Percentiles rank a stretch among this genome's conserved stretches.
phyloP scores from a whole-genome alignment of 2,888 invertebrate genomes.

The Rugalucina vietnamica region DNA sequence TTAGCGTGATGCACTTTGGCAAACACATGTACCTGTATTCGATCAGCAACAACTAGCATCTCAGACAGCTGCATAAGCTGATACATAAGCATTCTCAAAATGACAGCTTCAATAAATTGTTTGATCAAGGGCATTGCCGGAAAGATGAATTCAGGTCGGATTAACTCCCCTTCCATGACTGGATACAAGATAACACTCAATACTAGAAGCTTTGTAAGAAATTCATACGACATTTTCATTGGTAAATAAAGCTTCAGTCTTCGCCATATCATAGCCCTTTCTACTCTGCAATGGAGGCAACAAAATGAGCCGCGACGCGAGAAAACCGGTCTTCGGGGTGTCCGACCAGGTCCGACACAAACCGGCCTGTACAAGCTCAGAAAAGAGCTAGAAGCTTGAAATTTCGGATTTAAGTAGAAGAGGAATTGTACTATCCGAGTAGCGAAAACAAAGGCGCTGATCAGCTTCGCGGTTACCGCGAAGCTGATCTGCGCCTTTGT shows the following conservation, averaged over 20 bases:
- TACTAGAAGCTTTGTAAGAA: background rate
- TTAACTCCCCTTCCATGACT: constrained; percentile 37
- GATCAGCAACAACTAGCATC: background rate
- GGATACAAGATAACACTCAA: background rate
- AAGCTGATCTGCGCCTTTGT: too few species aligned
- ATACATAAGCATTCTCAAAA: constrained; percentile 23
- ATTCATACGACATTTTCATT: background rate
- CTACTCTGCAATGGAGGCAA: constrained; percentile 11
- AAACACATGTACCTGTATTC: background rate
- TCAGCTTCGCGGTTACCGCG: too few species aligned
- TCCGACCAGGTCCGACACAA: too few species aligned
- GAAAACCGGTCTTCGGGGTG: too few species aligned
- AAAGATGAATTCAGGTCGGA: constrained; percentile 57
- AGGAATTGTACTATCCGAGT: too few species aligned
- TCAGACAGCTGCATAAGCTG: constrained; percentile 10
- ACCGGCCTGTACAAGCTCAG: too few species aligned
- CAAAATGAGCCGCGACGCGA: too few species aligned
- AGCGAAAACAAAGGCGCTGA: too few species aligned
- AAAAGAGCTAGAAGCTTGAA: too few species aligned
- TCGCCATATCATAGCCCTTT: background rate
- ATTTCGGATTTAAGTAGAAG: too few species aligned
- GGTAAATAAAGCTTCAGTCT: background rate
- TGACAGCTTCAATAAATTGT: constrained; percentile 24
- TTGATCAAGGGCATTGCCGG: constrained; percentile 51
- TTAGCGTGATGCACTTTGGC: too few species aligned